Base-by-base conservation (phyloP, 2,113 vertebrate species). In the Gobio gobio region DNA sequence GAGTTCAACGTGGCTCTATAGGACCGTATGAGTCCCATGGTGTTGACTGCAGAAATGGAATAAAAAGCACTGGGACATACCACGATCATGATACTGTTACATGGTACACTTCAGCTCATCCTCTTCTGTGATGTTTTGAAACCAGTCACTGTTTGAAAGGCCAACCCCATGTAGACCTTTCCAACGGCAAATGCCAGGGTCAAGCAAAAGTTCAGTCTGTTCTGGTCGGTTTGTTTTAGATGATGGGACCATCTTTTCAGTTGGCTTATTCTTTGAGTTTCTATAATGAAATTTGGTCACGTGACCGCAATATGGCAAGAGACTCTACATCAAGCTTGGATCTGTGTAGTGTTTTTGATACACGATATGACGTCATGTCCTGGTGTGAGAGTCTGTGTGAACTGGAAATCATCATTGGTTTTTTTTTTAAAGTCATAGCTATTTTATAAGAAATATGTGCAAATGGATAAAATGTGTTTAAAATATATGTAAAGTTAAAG, bases 1-100 rank as follows among this genome's bases (percentile, higher is more conserved):
- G 98, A 99, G 68, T 99, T 99, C 92, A 99, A 99, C 3, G 96
- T 99, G 18, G 95, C 97, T 18, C 96, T 98, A 92, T 99, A 98
- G 91, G 83, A 72, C 87, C 91, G 10, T 4, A 24, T 22, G 20
- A 59, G 29, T 20, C 29, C 26, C 80, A 18, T 64, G 20, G 24
- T 79, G 24, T 49, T 76, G 16, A 24, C 20, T 10, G 18, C 5
- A 16, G 51, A 20, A 20, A 56, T 56, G 18, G 22, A 12, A 79
- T 40, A 24, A 79, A 79, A 61, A 63, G 43, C 56, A 29, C 40
- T 47, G 82, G 75, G 54, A 54, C 10, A 10, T 0, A 16, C 24
- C 43, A 0, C 9, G 3, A 45, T 40, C 36, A 64, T 26, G 40
- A 78, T 61, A 40, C 36, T 63, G 40, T 63, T 64, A 63, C 40